Evolutionary conservation across 2,113 vertebrate species (phyloP), one percentile per base, ranked within the genome.

Genomic region (Callospermophilus lateralis): DNA sequence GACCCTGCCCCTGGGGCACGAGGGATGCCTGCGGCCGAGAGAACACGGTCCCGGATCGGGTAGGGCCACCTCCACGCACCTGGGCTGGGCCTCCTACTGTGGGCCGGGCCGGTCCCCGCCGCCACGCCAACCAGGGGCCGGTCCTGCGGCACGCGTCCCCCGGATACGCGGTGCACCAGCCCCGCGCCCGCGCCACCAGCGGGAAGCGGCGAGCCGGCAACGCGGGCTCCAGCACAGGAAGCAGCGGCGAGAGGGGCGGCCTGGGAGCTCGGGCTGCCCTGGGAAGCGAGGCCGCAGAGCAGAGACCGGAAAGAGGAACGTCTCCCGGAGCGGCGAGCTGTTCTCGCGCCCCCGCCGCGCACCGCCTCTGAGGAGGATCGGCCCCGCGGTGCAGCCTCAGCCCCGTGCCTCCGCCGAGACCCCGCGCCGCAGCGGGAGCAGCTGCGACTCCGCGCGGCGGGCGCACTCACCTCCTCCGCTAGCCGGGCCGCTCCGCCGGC

Each of bases 391-490:
- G 78, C 42, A 51, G 55, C 67, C 87, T 19, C 13, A 84, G 63
- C 65, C 70, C 37, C 20, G 9, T 7, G 65, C 74, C 73, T 63
- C 67, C 9, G 63, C 78, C 34, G 28, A 39, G 63, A 39, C 70
- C 81, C 8, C 8, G 48, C 28, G 48, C 77, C 3, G 24, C 61
- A 63, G 48, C 74, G 24, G 74, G 72, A 63, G 42, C 32, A 11
- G 19, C 16, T 42, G n/a, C 72, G 34, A 81, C 51, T 78, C 45
- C 67, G 32, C 26, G 34, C 63, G 26, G 48, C 74, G 7, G 84
- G 67, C 19, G 79, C 94, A 97, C 97, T 98, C 95, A 98, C 97
- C 97, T 97, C 87, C 84, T 93, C 84, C 34, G 92, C 83, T 6
- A 84, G 88, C 77, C 84, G 0, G 13, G 92, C 87, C 48, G 87